These are phyloP conservation scores for Crypturellus undulatus DNA, from an alignment of 2,113 vertebrate species.

Conservation along the genomic window DNA sequence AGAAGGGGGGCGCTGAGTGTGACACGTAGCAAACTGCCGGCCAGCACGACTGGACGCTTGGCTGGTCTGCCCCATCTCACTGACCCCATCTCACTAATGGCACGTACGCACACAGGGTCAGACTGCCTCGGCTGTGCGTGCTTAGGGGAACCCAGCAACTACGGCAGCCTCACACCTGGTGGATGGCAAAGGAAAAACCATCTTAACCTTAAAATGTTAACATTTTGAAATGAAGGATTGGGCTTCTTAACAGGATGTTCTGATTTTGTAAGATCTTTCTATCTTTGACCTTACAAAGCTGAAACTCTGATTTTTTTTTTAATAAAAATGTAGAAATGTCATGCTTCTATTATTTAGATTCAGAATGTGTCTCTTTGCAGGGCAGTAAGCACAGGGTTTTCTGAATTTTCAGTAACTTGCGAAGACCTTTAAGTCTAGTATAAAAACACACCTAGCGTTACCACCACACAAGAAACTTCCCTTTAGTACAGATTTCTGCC, in stretches of 20 bases:
- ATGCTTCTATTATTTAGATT: neutral
- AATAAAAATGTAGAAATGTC: neutral
- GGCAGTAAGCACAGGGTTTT: neutral
- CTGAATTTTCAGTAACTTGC: neutral
- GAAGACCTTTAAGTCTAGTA: fast-evolving
- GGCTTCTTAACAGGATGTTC: neutral
- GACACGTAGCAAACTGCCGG: neutral
- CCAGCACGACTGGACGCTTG: too few species aligned
- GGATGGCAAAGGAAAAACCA: constrained; percentile 1
- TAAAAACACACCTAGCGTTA: fast-evolving
- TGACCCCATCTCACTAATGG: neutral
- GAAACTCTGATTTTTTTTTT: neutral
- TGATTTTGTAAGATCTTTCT: neutral
- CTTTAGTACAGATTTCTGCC: neutral
- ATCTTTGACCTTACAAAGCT: neutral
- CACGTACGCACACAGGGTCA: fast-evolving
- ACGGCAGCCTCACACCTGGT: neutral
- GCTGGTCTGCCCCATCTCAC: neutral
- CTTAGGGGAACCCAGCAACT: neutral
- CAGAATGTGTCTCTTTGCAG: neutral
- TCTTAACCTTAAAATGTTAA: neutral
- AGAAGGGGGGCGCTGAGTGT: neutral
- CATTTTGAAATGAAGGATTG: neutral
- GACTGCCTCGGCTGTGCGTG: neutral
- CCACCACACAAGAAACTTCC: fast-evolving